These are phyloP conservation scores for Pardosa pseudoannulata DNA, from an alignment of 2,888 invertebrate genomes.

Conservation along the genomic window DNA sequence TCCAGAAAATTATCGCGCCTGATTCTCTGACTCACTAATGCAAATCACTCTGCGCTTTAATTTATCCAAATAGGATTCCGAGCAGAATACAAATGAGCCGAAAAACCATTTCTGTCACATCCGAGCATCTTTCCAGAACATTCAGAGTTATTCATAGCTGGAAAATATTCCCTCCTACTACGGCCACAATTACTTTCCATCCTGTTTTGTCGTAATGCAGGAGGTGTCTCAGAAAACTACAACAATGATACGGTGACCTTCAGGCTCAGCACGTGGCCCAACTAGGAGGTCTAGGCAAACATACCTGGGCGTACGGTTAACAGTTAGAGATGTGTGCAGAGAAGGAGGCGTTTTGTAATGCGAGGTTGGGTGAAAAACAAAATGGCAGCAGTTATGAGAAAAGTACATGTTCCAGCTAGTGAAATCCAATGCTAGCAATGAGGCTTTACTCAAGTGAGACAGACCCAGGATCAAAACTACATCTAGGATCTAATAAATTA, in stretches of 20 bases:
- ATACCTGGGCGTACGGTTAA: slow-evolving; percentile 12
- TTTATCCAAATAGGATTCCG: neutral
- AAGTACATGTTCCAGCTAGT: no score
- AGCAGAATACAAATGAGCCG: neutral
- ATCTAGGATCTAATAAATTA: no score
- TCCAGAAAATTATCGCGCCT: neutral
- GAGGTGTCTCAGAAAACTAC: neutral
- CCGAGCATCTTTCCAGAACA: neutral
- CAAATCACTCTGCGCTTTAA: neutral
- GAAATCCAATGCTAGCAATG: no score
- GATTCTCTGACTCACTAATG: neutral
- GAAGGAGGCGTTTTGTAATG: slow-evolving; percentile 9
- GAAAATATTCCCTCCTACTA: slow-evolving; percentile 7
- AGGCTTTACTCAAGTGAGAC: no score
- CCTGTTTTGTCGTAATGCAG: slow-evolving; percentile 18
- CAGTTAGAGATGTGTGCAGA: slow-evolving; percentile 10
- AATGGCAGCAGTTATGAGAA: neutral
- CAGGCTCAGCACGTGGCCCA: slow-evolving; percentile 13
- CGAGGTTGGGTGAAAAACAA: neutral
- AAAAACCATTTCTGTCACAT: slow-evolving; percentile 10
- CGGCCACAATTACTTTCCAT: slow-evolving; percentile 16
- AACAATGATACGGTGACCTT: slow-evolving; percentile 20
- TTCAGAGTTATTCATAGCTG: slow-evolving; percentile 1
- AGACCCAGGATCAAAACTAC: no score
- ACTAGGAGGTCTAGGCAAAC: slow-evolving; percentile 16